Conservation (phyloP, 1,140 invertebrate genomes). For the Euwallacea similis region DNA sequence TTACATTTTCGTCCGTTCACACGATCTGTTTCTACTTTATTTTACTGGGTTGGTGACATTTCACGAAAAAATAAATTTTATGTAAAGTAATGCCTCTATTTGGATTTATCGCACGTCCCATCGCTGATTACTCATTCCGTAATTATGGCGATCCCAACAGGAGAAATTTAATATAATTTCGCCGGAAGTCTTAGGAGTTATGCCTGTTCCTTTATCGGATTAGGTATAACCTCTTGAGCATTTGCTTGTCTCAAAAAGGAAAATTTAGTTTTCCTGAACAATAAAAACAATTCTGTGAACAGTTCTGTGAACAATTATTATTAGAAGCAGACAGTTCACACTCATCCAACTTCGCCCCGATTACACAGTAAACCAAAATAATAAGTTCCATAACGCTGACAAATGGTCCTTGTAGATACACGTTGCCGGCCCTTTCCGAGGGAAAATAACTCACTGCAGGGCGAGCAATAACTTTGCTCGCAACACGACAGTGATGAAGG, state of each 20-base stretch:
- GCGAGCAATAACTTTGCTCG: slow-evolving; percentile 2
- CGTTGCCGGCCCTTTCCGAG: background rate
- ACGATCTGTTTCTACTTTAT: too few relatives aligned
- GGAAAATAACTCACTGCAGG: slow-evolving; percentile 6
- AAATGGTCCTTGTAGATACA: slow-evolving; percentile 2
- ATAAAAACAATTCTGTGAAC: too few relatives aligned
- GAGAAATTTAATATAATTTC: slow-evolving; percentile 30
- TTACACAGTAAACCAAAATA: background rate
- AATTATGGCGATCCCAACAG: slow-evolving; percentile 29
- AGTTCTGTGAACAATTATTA: too few relatives aligned
- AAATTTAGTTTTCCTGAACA: too few relatives aligned
- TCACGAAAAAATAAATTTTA: too few relatives aligned
- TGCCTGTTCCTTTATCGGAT: slow-evolving; percentile 20
- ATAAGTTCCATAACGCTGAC: background rate
- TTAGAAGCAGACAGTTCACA: background rate
- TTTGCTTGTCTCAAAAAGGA: background rate
- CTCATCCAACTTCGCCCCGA: background rate
- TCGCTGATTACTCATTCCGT: slow-evolving; percentile 19
- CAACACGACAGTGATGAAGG: slow-evolving; percentile 7
- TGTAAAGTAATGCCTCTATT: too few relatives aligned
- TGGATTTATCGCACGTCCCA: slow-evolving; percentile 21
- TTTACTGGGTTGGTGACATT: too few relatives aligned
- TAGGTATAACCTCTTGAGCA: slow-evolving; percentile 25
- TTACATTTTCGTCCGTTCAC: too few relatives aligned
- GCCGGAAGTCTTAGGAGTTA: slow-evolving; percentile 21